Evolutionary conservation across 2,797 vertebrate species (phyloP), one percentile per base, ranked within the genome.

Genomic region (Periparus ater): DNA sequence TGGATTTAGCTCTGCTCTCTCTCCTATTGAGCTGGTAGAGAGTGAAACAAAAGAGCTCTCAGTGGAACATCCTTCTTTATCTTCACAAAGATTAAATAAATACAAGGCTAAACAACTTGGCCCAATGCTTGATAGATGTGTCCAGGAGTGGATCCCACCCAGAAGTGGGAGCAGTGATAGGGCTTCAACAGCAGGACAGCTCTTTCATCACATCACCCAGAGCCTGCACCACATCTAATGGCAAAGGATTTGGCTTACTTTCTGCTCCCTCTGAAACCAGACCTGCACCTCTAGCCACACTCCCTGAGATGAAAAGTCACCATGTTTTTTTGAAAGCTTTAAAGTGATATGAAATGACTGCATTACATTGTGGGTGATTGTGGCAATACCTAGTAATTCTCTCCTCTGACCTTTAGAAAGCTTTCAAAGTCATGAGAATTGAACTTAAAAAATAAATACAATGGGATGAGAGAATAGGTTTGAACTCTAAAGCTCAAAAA

Each of bases 11-110:
- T 68, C 61, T 82, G 50, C 47, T 61, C 27, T 68, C 50, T 23
- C 27, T 85, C 48, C 79, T 76, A 22, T 66, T 91, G 80, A 90
- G 78, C 51, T 73, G 88, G 78, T 73, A 38, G 20, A 36, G 84
- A 40, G 44, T 70, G 71, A 86, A 94, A 91, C 76, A 94, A 85
- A 78, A 88, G 76, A 91, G 54, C 61, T 68, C 83, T 90, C 63
- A 51, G 38, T 51, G 51, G 58, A 91, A 53, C 77, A 78, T 60
- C 78, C 54, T 47, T 65, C 75, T 93, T 94, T 85, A 85, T 89
- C 82, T 89, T 42, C 89, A 40, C 51, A 50, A 81, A 86, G 89
- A 89, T 93, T 86, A 91, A 82, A 88, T 86, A 95, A 94, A 91
- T 62, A 85, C 63, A 47, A n/a, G 86, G 63, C 88, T 90, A 86